A percentile compares a stretch with the other conserved stretches of the same genome.
Conservation (phyloP, 1,140 invertebrate genomes). For the Drosophila parabipectinata region DNA sequence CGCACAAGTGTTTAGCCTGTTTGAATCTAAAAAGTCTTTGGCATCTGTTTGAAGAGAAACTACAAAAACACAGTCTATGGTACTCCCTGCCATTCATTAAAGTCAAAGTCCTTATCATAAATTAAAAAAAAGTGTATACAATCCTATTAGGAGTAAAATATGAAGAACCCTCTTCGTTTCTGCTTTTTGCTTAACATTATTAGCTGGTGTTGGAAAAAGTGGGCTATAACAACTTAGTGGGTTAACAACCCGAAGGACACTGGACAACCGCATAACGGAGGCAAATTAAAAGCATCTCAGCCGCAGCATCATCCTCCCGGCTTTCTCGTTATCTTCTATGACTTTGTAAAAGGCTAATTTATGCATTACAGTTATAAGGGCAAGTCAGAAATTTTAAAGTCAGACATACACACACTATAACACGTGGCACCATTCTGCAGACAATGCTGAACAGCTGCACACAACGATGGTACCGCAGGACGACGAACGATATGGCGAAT, state of each 20-base stretch:
- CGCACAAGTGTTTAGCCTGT: not conserved
- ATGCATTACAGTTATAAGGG: slow-evolving; percentile 73
- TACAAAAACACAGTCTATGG: not conserved
- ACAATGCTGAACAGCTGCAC: slow-evolving; percentile 17
- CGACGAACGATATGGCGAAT: not conserved
- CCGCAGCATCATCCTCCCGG: slow-evolving; percentile 14
- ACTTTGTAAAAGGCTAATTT: slow-evolving; percentile 69
- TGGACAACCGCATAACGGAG: slow-evolving; percentile 24
- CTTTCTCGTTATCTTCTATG: slow-evolving; percentile 45
- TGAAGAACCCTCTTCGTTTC: not conserved
- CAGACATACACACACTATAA: slow-evolving; percentile 28
- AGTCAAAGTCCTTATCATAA: too few species aligned
- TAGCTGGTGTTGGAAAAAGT: slow-evolving; percentile 1
- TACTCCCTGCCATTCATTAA: too few species aligned
- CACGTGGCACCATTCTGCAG: slow-evolving; percentile 25
- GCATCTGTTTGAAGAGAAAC: not conserved
- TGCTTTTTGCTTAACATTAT: slow-evolving; percentile 1
- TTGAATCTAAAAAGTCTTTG: not conserved
- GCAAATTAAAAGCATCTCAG: slow-evolving; percentile 48
- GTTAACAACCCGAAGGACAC: slow-evolving; percentile 16
- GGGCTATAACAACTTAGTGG: not conserved
- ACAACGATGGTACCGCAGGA: slow-evolving; percentile 3
- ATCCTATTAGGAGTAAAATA: not conserved
- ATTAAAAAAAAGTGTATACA: not conserved
- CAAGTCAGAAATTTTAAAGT: slow-evolving; percentile 29